Evolutionary conservation across 1,140 invertebrate species (phyloP).

Genomic region (Neodiprion virginianus): DNA sequence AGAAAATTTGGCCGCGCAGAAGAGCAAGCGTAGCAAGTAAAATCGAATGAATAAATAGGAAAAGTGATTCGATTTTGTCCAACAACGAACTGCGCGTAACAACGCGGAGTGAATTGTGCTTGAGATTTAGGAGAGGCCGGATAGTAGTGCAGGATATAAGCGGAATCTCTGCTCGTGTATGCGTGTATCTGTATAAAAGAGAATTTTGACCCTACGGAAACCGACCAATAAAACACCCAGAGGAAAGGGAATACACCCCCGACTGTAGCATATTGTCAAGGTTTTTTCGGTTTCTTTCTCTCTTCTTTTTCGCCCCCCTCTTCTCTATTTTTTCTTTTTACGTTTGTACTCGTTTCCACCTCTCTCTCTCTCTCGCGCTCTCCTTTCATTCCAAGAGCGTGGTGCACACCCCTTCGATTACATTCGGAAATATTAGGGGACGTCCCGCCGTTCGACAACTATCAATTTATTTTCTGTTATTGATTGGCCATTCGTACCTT

Average conservation of each 20-base stretch:
- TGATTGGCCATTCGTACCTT: constrained; percentile 38
- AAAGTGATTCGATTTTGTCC: too few species aligned
- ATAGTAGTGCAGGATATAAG: background rate
- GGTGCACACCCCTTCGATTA: constrained; percentile 61
- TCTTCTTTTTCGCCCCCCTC: background rate
- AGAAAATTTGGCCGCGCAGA: too few species aligned
- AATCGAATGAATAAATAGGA: too few species aligned
- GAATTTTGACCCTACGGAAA: constrained; percentile 5
- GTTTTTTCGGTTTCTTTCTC: background rate
- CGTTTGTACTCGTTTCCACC: background rate
- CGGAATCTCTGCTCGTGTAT: background rate
- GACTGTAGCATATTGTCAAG: background rate
- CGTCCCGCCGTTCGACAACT: constrained; percentile 60
- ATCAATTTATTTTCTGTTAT: constrained; percentile 60
- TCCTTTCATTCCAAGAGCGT: constrained; percentile 37
- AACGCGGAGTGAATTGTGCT: background rate
- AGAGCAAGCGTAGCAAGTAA: too few species aligned
- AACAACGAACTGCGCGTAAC: too few species aligned
- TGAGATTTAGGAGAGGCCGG: background rate
- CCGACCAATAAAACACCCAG: constrained; percentile 2
- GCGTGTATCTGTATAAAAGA: background rate
- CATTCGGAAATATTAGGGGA: constrained; percentile 65
- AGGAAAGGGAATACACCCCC: background rate
- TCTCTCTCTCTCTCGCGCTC: constrained; percentile 14
- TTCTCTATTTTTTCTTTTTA: constrained; percentile 22